phyloP scores from a whole-genome alignment of 2,113 vertebrate species.

The Bubo blakistoni region DNA sequence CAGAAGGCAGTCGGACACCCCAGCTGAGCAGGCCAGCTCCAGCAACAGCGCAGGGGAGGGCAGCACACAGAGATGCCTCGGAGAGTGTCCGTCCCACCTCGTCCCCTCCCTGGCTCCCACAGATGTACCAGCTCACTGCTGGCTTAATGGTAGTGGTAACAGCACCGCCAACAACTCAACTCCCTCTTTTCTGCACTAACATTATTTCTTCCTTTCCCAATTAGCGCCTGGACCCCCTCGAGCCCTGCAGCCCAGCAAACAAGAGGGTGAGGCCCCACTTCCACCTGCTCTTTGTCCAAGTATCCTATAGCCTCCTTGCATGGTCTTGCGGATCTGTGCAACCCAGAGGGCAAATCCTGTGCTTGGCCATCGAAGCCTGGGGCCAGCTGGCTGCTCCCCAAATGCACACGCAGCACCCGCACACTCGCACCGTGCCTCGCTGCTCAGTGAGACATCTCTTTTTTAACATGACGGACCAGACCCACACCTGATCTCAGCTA shows the following conservation, averaged over 20 bases:
- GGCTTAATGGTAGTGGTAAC: background rate
- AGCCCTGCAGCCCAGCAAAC: background rate
- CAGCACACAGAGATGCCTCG: background rate
- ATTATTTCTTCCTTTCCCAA: background rate
- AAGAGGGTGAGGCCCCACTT: too few relatives aligned
- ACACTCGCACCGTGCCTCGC: background rate
- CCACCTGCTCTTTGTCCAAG: background rate
- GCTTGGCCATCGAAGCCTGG: fast-evolving
- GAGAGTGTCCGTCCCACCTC: background rate
- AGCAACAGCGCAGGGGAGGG: background rate
- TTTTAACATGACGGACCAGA: background rate
- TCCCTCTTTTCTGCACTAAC: background rate
- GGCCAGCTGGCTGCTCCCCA: too few relatives aligned
- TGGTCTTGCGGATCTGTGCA: background rate
- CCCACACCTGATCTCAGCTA: background rate
- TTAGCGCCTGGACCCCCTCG: background rate
- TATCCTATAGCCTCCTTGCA: background rate
- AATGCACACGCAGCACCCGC: background rate
- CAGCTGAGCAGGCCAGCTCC: background rate
- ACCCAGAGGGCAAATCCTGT: background rate
- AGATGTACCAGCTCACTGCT: background rate
- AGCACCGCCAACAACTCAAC: background rate
- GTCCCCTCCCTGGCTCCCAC: background rate
- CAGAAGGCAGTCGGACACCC: background rate
- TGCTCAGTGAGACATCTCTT: background rate